Conservation (phyloP, 2,113 vertebrate species). For the Piliocolobus tephrosceles region DNA sequence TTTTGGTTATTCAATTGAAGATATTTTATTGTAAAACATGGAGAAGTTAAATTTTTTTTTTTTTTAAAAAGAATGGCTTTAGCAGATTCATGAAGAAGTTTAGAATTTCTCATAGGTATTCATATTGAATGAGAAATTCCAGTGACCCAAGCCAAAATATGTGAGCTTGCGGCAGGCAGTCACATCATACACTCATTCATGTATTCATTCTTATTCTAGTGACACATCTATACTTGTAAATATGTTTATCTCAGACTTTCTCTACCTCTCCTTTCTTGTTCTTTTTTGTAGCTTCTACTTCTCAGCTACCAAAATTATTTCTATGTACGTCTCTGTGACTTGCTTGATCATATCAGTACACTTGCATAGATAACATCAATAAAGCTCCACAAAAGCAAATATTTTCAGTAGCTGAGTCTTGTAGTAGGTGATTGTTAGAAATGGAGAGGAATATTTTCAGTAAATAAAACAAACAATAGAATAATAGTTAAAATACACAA, state of each 20-base stretch:
- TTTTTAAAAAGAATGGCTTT: neutral
- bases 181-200: neutral
- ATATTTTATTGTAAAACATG: neutral
- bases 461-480: neutral
- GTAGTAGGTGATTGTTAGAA: neutral
- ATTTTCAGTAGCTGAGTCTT: neutral
- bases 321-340: neutral
- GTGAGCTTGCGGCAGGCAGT: no score
- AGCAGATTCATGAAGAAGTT: neutral
- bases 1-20: neutral
- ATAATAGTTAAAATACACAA: neutral
- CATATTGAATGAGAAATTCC: neutral
- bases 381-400: neutral
- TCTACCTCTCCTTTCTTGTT: neutral
- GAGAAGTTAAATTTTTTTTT: neutral
- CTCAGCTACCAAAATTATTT: neutral
- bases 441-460: neutral
- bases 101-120: neutral
- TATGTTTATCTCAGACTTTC: neutral
- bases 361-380: neutral
- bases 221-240: neutral
- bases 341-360: neutral
- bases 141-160: neutral
- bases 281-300: neutral
- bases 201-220: neutral